phyloP scores from a whole-genome alignment of 1,140 invertebrate genomes.

The Zaprionus camerounensis region DNA sequence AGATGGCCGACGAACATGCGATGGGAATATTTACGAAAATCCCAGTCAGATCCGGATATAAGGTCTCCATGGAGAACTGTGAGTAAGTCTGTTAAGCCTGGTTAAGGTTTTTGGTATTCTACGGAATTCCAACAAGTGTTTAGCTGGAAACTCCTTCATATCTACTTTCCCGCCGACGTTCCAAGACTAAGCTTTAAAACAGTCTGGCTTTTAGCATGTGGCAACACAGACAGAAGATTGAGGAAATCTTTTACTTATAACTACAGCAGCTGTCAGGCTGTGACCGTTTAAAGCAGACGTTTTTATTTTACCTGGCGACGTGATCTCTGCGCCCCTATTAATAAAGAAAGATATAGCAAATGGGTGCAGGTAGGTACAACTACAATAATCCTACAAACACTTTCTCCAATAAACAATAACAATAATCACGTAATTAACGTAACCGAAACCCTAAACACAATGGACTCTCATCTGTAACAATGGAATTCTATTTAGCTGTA shows the following conservation, averaged over 20 bases:
- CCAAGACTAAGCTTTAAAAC: not conserved
- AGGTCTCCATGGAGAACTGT: not conserved
- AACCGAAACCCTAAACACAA: constrained; percentile 20
- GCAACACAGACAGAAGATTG: not conserved
- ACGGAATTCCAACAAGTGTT: too few relatives aligned
- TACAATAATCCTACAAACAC: constrained; percentile 27
- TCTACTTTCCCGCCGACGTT: not conserved
- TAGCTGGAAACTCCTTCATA: not conserved
- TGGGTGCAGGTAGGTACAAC: not conserved
- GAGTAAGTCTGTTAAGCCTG: too few relatives aligned
- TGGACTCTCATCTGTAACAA: constrained; percentile 29
- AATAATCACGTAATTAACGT: constrained; percentile 27
- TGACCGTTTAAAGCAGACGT: constrained; percentile 4
- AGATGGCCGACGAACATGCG: not conserved
- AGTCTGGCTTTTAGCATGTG: not conserved
- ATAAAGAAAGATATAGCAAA: constrained; percentile 8
- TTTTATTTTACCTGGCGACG: constrained; percentile 51
- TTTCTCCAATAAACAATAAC: constrained; percentile 30
- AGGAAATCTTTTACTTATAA: not conserved
- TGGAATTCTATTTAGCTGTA: constrained; percentile 8
- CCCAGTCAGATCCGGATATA: not conserved
- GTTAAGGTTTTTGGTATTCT: too few relatives aligned
- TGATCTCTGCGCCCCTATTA: constrained; percentile 42
- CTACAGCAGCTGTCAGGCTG: constrained; percentile 25
- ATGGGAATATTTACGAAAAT: not conserved